Evolutionary conservation across 2,797 vertebrate genomes (phyloP), one percentile per base, ranked within the genome.

Genomic region (Antennarius maculatus): DNA sequence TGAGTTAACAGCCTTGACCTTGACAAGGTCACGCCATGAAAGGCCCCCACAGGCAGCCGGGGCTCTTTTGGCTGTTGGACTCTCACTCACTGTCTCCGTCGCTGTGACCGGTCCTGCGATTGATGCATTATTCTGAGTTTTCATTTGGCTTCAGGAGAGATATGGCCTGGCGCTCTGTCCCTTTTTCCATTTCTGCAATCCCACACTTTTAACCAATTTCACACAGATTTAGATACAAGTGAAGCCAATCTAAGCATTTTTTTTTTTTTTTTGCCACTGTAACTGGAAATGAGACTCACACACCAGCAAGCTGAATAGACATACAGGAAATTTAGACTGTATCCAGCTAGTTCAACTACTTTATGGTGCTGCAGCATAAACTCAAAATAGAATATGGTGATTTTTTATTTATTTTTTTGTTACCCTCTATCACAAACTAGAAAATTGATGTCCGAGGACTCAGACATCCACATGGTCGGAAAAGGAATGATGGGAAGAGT

Each of bases 81-180:
- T 85, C 79, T 71, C 71, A 43, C 71, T 87, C 78, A 46, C 74
- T 61, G 72, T 74, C 65, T 79, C 79, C 69, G 82, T 77, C 80
- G 69, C 79, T 64, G 66, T 80, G 86, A 81, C 78, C 75, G 27
- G 73, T 62, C 62, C 54, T 74, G 70, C 81, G 85, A 89, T 80
- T 88, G 87, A 87, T 57, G 58, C 83, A 71, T 86, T 83, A 67
- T 56, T 89, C 77, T 52, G 75, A 83, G 61, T 51, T 83, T 81
- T 77, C 82, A 81, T 87, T 85, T 83, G 60, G 80, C 77, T 81
- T 15, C 66, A 69, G 88, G 78, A 79, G 57, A 84, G 86, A 86
- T 81, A 79, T 43, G 76, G 76, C 68, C 46, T 28, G 47, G 28
- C 31, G 67, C 67, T 61, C 49, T 63, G 65, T 82, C 71, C 68